Base-by-base conservation (phyloP, 2,113 vertebrate genomes). In the Dasypus novemcinctus region DNA sequence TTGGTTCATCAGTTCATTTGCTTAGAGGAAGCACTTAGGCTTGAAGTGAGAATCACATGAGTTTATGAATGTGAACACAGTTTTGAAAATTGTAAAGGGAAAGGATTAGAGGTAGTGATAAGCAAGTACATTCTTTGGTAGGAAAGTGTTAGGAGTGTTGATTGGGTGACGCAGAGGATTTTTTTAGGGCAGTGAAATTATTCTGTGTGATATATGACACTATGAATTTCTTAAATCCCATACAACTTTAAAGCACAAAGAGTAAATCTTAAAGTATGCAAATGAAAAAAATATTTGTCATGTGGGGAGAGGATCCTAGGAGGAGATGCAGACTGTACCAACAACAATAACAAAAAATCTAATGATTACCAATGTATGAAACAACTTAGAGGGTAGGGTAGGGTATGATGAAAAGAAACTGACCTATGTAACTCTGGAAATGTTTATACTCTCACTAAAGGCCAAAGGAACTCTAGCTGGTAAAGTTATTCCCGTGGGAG, bases 11-110 rank as follows among this genome's bases (percentile, higher is more conserved):
- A n/a, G n/a, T 0, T 83, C 54, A 49, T 86, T 81, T 64, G 72
- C 88, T 87, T 69, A 87, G 63, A 92, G 90, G 80, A 71, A 84
- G 83, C 52, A 59, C 86, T 90, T 59, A 93, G 69, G 43, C 38
- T 93, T 95, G 64, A 90, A 95, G 64, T 87, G 74, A 91, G 90
- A 89, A 68, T 89, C 79, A 43, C 68, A 79, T 81, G 14, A 69
- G 43, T 88, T 87, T 93, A 83, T 91, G 91, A 89, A 86, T 94
- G 21, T 64, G 61, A 90, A 87, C 75, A 27, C 21, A 49, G 10
- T 46, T 78, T 66, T 33, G 31, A 13, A 66, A 66, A 21, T 76
- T 59, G 4, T 82, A 68, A 87, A 57, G 59, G 72, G 49, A 94
- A 93, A 91, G n/a, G 33, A 93, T 74, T 61, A 95, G 57, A 88